phyloP scores from a whole-genome alignment of 2,797 vertebrate species.

The Mus minutoides region DNA sequence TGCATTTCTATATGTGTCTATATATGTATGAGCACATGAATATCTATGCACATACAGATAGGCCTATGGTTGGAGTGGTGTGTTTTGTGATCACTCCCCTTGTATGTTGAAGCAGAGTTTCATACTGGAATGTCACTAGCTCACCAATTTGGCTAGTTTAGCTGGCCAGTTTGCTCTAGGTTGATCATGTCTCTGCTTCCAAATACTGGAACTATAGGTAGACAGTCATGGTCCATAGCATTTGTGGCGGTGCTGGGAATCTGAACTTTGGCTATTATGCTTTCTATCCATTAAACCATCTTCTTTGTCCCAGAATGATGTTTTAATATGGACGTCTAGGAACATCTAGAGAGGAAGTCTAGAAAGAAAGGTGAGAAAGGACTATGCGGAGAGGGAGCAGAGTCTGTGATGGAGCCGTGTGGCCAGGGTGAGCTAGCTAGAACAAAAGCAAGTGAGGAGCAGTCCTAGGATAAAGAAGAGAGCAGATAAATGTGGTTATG shows the following conservation, averaged over 20 bases:
- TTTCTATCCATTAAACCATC: background rate
- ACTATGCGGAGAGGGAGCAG: rapidly evolving
- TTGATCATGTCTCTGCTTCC: background rate
- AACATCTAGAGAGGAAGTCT: background rate
- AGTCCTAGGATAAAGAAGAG: background rate
- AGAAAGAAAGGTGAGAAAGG: background rate
- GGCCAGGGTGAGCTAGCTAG: rapidly evolving
- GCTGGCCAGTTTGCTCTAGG: background rate
- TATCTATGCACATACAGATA: background rate
- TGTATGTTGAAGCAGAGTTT: background rate
- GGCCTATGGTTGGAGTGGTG: background rate
- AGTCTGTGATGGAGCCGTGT: background rate
- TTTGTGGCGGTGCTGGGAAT: too few relatives aligned
- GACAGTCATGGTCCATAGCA: too few relatives aligned
- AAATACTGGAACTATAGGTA: background rate
- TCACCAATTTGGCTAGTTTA: background rate
- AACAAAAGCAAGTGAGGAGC: background rate
- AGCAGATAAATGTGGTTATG: rapidly evolving
- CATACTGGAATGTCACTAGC: background rate
- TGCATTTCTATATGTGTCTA: background rate
- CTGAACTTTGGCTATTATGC: background rate
- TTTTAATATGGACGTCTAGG: too few relatives aligned
- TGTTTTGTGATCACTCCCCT: background rate
- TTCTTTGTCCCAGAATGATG: background rate
- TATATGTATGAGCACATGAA: background rate